Base-by-base conservation (phyloP, 2,888 invertebrate species). In the Dasypogon diadema region DNA sequence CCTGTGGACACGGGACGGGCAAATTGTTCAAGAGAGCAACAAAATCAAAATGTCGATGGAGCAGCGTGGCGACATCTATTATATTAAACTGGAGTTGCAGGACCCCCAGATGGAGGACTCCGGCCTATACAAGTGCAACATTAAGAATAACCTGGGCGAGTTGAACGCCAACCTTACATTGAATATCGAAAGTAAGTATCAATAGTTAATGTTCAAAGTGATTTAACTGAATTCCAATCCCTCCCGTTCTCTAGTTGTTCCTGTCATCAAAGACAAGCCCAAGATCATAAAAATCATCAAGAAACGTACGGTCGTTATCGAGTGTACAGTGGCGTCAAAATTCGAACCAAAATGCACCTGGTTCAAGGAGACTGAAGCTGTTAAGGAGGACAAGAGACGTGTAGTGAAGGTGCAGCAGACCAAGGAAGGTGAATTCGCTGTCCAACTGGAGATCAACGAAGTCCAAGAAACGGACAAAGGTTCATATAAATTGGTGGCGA, bases 81-180 rank as follows among this genome's bases (percentile, higher is more conserved):
- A 94, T 81, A 94, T 97, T 77, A 92, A 93, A 85, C 87, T 97
- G 80, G 95, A 95, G 87, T 88, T 97, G 48, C 91, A 91, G 82
- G 96, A 97, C 87, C 97, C 98, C 79, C 95, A 95, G 83, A 91
- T 96, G 79, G 95, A 95, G 83, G 99, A 99, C 88, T 98, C 98
- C 81, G 99, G 99, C 80, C 89, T 98, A 79, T 99, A 99, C 89
- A 98, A 98, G 87, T 98, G 99, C 87, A 97, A 97, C 83, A 96
- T 98, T 82, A 97, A 97, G 87, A 99, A 98, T 87, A 91, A 92
- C 83, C 91, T 95, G 84, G 99, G 99, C 81, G 98, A 99, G 90
- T 91, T 97, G 80, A 98, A 98, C 85, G 98, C 98, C 77, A 98
- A 98, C 88, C 90, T 98, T 80, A 97, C 98, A 80, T 91, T 99